Evolutionary conservation across 2,113 vertebrate genomes (phyloP).

Genomic region (Electrona antarctica): DNA sequence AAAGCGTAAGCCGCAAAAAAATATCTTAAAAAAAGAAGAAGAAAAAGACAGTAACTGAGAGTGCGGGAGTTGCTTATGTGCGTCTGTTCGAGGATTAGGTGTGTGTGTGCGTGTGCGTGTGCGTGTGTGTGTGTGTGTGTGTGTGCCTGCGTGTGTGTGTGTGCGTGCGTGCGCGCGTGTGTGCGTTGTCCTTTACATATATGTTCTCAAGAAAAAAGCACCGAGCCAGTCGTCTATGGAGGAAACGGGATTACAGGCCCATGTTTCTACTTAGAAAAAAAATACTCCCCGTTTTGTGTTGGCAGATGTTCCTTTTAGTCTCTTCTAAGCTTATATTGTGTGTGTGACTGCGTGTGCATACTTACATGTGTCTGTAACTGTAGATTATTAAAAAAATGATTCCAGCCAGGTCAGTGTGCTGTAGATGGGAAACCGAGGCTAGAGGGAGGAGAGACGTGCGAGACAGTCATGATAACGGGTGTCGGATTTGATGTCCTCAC

Average conservation of each 20-base stretch:
- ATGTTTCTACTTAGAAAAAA: constrained; percentile 71
- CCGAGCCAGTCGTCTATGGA: constrained; percentile 87
- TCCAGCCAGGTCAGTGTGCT: too few species aligned
- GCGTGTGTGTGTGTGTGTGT: constrained; percentile 21
- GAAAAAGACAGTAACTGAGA: constrained; percentile 1
- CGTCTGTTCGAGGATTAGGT: not conserved
- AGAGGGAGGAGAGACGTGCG: too few species aligned
- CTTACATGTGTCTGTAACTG: constrained; percentile 28
- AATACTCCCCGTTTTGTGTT: constrained; percentile 71
- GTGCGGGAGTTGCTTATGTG: not conserved
- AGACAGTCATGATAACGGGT: too few species aligned
- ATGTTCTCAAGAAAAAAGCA: constrained; percentile 87
- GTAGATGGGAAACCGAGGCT: too few species aligned
- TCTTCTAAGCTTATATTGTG: constrained; percentile 81
- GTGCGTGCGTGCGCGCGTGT: constrained; percentile 25
- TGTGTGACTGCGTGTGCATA: constrained; percentile 2
- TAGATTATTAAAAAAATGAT: too few species aligned
- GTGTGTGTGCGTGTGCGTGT: constrained; percentile 12
- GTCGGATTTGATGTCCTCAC: too few species aligned
- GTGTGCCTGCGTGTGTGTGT: constrained; percentile 8
- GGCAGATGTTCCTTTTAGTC: constrained; percentile 88
- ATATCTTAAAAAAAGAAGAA: too few species aligned
- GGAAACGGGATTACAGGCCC: constrained; percentile 88
- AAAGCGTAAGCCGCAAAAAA: too few species aligned
- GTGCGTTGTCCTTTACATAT: constrained; percentile 63